These are phyloP conservation scores for Misgurnus mizolepis DNA, from an alignment of 2,113 vertebrate species.

Conservation along the genomic window DNA sequence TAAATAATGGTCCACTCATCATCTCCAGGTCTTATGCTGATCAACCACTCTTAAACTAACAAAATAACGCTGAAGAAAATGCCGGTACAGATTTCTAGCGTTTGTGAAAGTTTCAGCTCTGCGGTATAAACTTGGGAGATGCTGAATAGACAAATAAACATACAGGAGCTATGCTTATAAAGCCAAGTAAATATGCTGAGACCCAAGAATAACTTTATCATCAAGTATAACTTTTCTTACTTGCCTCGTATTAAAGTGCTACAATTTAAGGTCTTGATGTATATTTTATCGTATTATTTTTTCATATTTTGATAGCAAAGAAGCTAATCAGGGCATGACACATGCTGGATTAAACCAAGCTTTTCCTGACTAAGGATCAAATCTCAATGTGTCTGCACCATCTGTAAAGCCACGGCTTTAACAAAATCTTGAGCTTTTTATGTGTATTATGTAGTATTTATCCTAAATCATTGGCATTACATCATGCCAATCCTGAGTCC, in stretches of 20 bases:
- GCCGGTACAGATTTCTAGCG: neutral
- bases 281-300: neutral
- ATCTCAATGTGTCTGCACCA: too few species aligned
- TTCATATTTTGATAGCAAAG: neutral
- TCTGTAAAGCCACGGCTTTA: too few species aligned
- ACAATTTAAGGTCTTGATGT: slow-evolving; percentile 1
- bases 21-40: slow-evolving; percentile 37
- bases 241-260: neutral
- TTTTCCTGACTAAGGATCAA: too few species aligned
- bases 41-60: slow-evolving; percentile 34
- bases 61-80: neutral
- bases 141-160: slow-evolving; percentile 29
- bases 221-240: slow-evolving; percentile 9
- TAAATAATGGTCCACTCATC: slow-evolving; percentile 46
- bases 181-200: slow-evolving; percentile 34
- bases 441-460: neutral
- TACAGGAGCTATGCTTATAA: slow-evolving; percentile 1
- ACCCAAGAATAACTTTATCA: slow-evolving; percentile 16
- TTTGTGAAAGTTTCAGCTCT: slow-evolving; percentile 18
- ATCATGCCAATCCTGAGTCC: neutral
- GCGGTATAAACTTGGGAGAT: neutral
- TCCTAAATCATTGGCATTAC: neutral
- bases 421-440: too few species aligned
- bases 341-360: too few species aligned
- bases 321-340: neutral